Evolutionary conservation across 1,140 invertebrate species (phyloP), one percentile per base, ranked within the genome.

Genomic region (Drosophila pseudoobscura): DNA sequence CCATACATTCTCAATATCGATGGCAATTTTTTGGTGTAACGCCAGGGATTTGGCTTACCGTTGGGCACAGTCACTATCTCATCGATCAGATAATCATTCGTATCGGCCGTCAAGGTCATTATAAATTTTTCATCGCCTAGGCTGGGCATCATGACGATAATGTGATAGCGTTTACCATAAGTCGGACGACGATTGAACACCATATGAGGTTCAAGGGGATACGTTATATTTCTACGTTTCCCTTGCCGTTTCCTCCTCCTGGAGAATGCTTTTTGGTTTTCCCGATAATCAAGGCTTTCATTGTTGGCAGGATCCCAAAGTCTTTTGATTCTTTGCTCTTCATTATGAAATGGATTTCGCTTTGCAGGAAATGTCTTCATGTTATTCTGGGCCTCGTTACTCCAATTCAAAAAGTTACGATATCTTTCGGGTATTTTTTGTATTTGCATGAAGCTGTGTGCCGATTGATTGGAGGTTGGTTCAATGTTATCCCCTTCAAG

Each of bases 61-160:
- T n/a, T 0, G 4, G 50, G 62, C 0, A 7, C 2, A 0, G 63
- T 61, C 0, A 46, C 3, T 3, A 44, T 15, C 4, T 54, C 41
- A 22, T 60, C 45, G 3, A 75, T 75, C 5, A 75, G 44, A 31
- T 75, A 75, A 15, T 75, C 62, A 0, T 17, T 6, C 0, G 73
- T 61, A 35, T 66, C 47, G 7, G 75, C 63, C 2, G 72, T 69
- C 3, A 75, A 13, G 11, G 53, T 75, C 0, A 75, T 17, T 13
- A 51, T 31, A 17, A 75, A 75, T 1, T 41, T 13, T 0, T 15
- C 9, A 6, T 4, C 9, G 6, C 56, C 62, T 43, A 75, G 8
- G 0, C 1, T 9, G 2, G 56, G 72, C 56, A 75, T 39, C 0
- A 63, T 61, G 3, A 39, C n/a, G 17, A 61, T 52, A 7, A 75